These are phyloP conservation scores for Macrosteles quadrilineatus DNA, from an alignment of 1,140 invertebrate genomes.

Conservation along the genomic window DNA sequence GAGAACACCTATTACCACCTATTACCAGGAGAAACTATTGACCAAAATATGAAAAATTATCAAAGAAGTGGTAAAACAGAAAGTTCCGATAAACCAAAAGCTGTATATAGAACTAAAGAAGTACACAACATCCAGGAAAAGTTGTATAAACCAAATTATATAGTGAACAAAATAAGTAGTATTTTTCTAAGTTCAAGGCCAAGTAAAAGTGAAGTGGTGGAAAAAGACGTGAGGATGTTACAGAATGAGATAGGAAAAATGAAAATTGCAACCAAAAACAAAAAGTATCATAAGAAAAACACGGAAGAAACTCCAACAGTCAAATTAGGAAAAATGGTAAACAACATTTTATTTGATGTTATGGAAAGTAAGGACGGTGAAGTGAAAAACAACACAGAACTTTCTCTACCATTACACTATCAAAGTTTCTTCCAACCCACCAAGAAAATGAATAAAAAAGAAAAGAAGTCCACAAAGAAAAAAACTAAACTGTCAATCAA, in stretches of 20 bases:
- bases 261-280: too few relatives aligned
- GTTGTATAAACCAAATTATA: background rate
- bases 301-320: background rate
- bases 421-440: conserved; percentile 10
- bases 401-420: background rate
- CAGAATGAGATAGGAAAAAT: background rate
- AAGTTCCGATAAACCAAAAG: too few relatives aligned
- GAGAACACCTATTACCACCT: too few relatives aligned
- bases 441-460: background rate
- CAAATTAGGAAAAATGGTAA: background rate
- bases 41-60: too few relatives aligned
- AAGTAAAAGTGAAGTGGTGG: background rate
- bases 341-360: background rate
- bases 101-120: too few relatives aligned
- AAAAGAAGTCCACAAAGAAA: background rate
- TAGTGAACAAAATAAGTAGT: background rate
- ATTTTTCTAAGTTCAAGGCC: background rate
- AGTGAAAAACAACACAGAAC: background rate
- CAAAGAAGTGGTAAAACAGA: too few relatives aligned
- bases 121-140: too few relatives aligned
- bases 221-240: background rate
- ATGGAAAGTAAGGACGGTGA: background rate
- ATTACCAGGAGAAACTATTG: too few relatives aligned
- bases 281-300: too few relatives aligned
- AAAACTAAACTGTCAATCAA: background rate